Evolutionary conservation across 92 coral and sea anemone genomes (phyloP).

Genomic region (Scolanthus callimorphus): DNA sequence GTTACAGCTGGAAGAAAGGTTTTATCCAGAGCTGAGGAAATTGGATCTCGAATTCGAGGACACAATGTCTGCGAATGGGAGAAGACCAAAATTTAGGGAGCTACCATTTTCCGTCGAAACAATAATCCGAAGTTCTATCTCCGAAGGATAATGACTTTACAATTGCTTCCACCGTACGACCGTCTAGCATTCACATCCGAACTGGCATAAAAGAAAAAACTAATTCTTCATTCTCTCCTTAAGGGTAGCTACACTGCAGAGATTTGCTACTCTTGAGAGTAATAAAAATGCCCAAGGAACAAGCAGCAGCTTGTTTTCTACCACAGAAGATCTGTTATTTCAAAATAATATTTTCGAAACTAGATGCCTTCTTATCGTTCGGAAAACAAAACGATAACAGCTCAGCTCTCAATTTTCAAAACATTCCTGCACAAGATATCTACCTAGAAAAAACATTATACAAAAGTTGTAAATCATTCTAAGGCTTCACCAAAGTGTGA

Average conservation of each 20-base stretch:
- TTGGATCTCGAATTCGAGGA: too few relatives aligned
- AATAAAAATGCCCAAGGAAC: neutral
- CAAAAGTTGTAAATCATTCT: too few relatives aligned
- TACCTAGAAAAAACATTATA: too few relatives aligned
- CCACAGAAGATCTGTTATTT: neutral
- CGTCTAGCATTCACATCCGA: too few relatives aligned
- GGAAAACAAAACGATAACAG: constrained; percentile 1
- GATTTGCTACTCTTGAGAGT: neutral
- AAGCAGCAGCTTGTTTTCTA: neutral
- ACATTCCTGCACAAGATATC: constrained; percentile 51
- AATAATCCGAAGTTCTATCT: neutral
- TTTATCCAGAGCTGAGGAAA: neutral
- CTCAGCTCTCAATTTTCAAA: neutral
- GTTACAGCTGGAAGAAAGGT: neutral
- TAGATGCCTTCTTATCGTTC: neutral
- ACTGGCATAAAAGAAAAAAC: too few relatives aligned
- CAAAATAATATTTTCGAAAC: neutral
- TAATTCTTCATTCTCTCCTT: too few relatives aligned
- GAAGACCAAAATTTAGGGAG: too few relatives aligned
- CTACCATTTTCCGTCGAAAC: too few relatives aligned
- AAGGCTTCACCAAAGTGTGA: too few relatives aligned
- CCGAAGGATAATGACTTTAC: constrained; percentile 26
- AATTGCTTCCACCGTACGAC: constrained; percentile 16
- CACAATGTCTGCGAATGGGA: too few relatives aligned
- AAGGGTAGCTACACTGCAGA: too few relatives aligned